A percentile compares a stretch with the other conserved stretches of the same genome.
These are phyloP conservation scores for Trogon melanurus DNA, from an alignment of 2,113 vertebrate species.

Conservation along the genomic window DNA sequence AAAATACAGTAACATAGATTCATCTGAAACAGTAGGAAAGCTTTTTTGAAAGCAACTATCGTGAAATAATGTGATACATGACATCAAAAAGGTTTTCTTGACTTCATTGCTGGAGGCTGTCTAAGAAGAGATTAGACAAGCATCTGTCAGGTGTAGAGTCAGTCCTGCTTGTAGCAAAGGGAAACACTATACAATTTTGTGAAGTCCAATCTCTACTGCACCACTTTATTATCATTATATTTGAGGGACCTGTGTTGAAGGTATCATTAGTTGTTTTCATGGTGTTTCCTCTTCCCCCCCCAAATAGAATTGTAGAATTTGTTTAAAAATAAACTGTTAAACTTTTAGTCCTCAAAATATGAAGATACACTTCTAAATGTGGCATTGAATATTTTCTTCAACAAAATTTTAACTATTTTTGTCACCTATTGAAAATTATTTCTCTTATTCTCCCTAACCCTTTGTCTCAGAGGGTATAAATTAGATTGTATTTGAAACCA, in stretches of 20 bases:
- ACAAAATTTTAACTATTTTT: not conserved
- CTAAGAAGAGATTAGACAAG: not conserved
- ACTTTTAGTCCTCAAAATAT: not conserved
- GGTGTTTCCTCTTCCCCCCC: not conserved
- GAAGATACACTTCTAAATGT: not conserved
- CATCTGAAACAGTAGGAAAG: not conserved
- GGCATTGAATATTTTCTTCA: not conserved
- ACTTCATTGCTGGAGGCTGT: not conserved
- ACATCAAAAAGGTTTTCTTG: not conserved
- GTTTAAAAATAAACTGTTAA: not conserved
- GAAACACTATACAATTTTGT: not conserved
- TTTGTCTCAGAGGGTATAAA: not conserved
- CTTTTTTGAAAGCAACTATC: not conserved
- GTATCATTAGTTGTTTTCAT: not conserved
- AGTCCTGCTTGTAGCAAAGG: not conserved
- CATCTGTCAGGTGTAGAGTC: not conserved
- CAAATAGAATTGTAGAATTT: not conserved
- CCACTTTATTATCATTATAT: not conserved
- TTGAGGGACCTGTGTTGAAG: not conserved
- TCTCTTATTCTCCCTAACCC: not conserved
- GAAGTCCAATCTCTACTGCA: not conserved
- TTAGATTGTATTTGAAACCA: not conserved
- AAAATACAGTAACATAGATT: not conserved
- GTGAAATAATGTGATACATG: not conserved
- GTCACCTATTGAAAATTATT: not conserved